These are phyloP conservation scores for Fundulus diaphanus DNA, from an alignment of 2,797 vertebrate species.

Conservation along the genomic window DNA sequence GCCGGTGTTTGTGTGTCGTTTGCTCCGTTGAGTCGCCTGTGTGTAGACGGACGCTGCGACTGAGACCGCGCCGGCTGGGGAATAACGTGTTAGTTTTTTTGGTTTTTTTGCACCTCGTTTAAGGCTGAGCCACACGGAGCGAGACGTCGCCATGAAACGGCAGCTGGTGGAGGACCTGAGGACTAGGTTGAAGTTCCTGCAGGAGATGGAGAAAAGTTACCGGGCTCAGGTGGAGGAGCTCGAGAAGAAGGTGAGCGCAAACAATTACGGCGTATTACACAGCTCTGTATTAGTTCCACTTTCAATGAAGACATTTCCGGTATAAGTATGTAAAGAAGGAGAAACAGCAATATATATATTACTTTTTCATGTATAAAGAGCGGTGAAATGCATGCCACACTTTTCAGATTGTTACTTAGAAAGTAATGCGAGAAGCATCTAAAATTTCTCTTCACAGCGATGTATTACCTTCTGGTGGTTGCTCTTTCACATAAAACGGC, in stretches of 20 bases:
- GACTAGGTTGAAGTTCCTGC: conserved; percentile 86
- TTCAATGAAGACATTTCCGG: no score
- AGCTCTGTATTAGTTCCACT: no score
- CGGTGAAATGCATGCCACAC: no score
- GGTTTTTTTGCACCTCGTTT: conserved; percentile 6
- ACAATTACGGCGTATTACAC: no score
- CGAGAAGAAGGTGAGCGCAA: conserved; percentile 87
- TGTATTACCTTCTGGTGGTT: no score
- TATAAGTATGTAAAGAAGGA: no score
- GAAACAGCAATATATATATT: no score
- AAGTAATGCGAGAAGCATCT: no score
- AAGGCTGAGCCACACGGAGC: conserved; percentile 84
- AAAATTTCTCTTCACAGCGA: no score
- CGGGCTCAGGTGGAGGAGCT: conserved; percentile 83
- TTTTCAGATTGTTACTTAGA: no score
- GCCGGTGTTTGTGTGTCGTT: conserved; percentile 22
- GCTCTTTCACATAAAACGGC: not conserved
- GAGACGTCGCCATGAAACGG: conserved; percentile 89
- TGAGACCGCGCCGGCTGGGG: not conserved
- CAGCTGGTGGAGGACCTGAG: conserved; percentile 90
- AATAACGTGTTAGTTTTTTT: not conserved
- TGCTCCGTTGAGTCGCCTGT: conserved; percentile 14
- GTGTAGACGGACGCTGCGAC: conserved; percentile 16
- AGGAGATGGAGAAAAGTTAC: conserved; percentile 87
- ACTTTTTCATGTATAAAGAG: no score